Evolutionary conservation across 1,140 invertebrate genomes (phyloP), one percentile per base, ranked within the genome.

Genomic region (Sinella curviseta): DNA sequence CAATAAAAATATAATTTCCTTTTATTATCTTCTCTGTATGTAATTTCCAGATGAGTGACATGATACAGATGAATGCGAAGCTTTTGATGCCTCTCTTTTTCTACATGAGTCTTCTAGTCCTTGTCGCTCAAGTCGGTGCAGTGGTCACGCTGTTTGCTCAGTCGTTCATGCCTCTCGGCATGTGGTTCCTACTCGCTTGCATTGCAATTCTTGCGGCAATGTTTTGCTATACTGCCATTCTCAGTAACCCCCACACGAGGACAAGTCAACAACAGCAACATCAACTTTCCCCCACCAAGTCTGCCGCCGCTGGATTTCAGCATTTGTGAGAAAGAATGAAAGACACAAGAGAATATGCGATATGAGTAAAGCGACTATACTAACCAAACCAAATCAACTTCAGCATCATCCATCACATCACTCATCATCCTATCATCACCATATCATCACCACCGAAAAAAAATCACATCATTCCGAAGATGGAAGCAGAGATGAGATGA

Each of bases 31-130:
- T 16, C 48, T n/a, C n/a, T n/a, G n/a, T n/a, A 20, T 48, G 20
- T 20, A 12, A 48, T 60, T 77, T 74, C 26, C 35, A 82, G 81
- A 74, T 80, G 34, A 78, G 26, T 36, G 73, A 80, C 26, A 54
- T 33, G 16, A 36, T 80, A n/a, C 81, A 82, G 33, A 80, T 54
- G 81, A 77, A 78, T 74, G 70, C 77, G 1, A 76, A 54, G 12
- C 76, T 57, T 17, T 65, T 82, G 65, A 55, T 82, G 12, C 81
- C 81, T 20, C 31, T 82, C 34, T 74, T 80, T n/a, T 39, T 82
- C 1, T 82, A 82, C 74, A 33, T 76, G 76, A 82, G 81, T 76
- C 78, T 82, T 57, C 78, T 82, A 67, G 76, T 82, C 73, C 60
- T 82, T 31, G 81, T 76, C 60, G 17, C 79, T 30, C 81, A 82